These are phyloP conservation scores for Austrofundulus limnaeus DNA, from an alignment of 2,113 vertebrate species.

Conservation along the genomic window DNA sequence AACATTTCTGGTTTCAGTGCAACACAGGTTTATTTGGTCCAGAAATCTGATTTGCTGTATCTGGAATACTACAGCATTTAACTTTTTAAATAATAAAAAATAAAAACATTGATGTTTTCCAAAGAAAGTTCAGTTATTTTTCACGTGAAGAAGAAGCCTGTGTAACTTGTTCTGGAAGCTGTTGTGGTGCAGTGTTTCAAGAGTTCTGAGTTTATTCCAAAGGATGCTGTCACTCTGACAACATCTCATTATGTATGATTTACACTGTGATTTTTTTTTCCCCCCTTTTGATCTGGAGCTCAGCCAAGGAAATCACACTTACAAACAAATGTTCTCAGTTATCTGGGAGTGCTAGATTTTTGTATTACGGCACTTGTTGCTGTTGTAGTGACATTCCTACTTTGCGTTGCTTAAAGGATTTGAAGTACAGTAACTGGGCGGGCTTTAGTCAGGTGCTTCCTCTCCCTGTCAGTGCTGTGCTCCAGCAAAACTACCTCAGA, in stretches of 20 bases:
- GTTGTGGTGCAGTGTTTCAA: not conserved
- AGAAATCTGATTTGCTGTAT: too few relatives aligned
- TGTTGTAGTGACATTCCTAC: not conserved
- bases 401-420: slow-evolving; percentile 41
- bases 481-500: slow-evolving; percentile 58
- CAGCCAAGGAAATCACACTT: slow-evolving; percentile 7
- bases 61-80: too few relatives aligned
- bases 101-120: too few relatives aligned
- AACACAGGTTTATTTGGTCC: too few relatives aligned
- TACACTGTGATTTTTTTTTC: not conserved
- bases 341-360: not conserved
- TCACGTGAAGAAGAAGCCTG: too few relatives aligned
- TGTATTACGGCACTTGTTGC: not conserved
- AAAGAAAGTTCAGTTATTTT: too few relatives aligned
- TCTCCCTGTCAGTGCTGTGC: slow-evolving; percentile 72
- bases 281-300: not conserved
- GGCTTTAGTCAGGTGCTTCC: slow-evolving; percentile 55
- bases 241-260: not conserved
- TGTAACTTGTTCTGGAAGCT: not conserved
- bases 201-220: not conserved
- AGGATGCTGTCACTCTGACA: not conserved
- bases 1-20: too few relatives aligned
- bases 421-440: slow-evolving; percentile 57
- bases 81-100: too few relatives aligned
- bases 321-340: not conserved